These are phyloP conservation scores for Poecilia velifera DNA, from an alignment of 2,797 vertebrate species.

Conservation along the genomic window DNA sequence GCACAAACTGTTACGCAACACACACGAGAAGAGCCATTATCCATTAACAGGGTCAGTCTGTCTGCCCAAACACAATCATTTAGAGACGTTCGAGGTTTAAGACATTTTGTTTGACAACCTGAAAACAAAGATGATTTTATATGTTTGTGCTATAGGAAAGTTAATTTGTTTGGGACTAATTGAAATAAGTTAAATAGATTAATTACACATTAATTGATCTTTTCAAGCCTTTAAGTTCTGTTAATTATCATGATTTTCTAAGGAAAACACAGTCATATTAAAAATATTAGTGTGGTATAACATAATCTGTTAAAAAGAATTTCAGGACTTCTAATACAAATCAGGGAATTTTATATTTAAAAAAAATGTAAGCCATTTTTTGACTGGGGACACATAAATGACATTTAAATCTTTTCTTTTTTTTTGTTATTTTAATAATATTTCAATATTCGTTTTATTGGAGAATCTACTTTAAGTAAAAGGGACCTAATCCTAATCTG, in stretches of 20 bases:
- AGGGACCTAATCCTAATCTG: background rate
- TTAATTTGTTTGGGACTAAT: background rate
- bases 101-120: background rate
- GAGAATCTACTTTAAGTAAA: background rate
- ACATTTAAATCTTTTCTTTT: background rate
- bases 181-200: background rate
- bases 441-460: background rate
- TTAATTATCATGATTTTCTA: background rate
- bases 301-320: background rate
- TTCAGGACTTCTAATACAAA: background rate
- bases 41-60: slow-evolving; percentile 11
- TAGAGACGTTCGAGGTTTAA: background rate
- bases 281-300: background rate
- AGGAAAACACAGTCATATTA: background rate
- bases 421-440: background rate
- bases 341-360: background rate
- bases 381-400: background rate
- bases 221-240: background rate
- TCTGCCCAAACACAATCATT: slow-evolving; percentile 12
- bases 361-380: background rate
- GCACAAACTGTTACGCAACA: slow-evolving; percentile 48
- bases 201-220: background rate
- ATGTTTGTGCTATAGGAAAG: background rate
- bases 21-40: slow-evolving; percentile 19
- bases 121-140: background rate